Conservation (phyloP, 2,113 vertebrate genomes). For the Forbesichthys agassizii region DNA sequence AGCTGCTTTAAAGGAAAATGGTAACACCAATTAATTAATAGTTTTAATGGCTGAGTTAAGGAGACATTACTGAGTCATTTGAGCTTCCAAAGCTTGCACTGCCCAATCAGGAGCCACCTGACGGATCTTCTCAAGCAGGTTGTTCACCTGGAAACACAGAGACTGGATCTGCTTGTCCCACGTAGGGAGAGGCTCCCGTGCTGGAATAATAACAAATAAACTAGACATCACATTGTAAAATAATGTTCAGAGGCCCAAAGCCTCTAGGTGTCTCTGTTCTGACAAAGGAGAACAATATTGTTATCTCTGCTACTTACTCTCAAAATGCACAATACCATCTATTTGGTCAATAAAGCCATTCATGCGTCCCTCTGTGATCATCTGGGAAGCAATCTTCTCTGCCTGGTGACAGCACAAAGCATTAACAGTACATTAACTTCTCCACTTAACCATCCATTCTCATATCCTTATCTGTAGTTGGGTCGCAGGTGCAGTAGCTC, state of each 20-base stretch:
- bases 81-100: constrained; percentile 92
- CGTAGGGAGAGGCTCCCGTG: constrained; percentile 95
- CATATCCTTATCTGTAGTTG: too few relatives aligned
- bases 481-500: too few relatives aligned
- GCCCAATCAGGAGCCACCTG: constrained; percentile 95
- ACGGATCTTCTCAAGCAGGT: constrained; percentile 96
- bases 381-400: constrained; percentile 98
- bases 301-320: constrained; percentile 82
- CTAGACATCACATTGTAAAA: background rate
- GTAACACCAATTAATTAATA: background rate
- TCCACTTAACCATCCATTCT: too few relatives aligned
- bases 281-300: background rate
- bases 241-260: too few relatives aligned
- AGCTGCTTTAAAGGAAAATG: background rate
- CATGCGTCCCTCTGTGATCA: constrained; percentile 99
- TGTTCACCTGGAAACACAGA: constrained; percentile 98
- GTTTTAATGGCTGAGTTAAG: background rate
- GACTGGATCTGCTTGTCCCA: constrained; percentile 99
- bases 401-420: constrained; percentile 75
- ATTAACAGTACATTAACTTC: background rate
- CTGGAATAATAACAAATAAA: constrained; percentile 57
- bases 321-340: constrained; percentile 97
- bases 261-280: background rate
- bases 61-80: constrained; percentile 88
- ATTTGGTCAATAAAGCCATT: constrained; percentile 99